These are phyloP conservation scores for Spinus pinus DNA, from an alignment of 2,797 vertebrate species.

Conservation along the genomic window DNA sequence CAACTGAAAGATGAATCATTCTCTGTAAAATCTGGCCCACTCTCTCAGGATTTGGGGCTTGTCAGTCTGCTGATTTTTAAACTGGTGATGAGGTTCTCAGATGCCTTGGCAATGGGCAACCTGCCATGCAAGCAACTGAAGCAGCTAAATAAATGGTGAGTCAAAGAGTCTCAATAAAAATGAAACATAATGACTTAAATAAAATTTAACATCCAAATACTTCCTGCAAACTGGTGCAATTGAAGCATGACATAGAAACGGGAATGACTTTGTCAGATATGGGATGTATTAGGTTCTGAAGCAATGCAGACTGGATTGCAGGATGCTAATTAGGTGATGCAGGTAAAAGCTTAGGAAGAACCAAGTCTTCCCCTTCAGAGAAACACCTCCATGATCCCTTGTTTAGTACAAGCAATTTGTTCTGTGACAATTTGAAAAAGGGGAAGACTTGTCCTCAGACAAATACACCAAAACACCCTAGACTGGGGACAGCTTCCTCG, in stretches of 20 bases:
- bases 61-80: not conserved
- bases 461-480: not conserved
- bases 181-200: constrained; percentile 35
- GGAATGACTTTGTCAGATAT: not conserved
- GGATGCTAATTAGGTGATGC: not conserved
- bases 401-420: not conserved
- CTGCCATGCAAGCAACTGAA: not conserved
- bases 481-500: rapidly evolving
- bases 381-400: not conserved
- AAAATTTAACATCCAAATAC: constrained; percentile 27
- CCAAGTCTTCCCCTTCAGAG: not conserved
- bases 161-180: constrained; percentile 17
- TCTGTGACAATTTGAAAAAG: not conserved
- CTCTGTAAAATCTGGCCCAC: not conserved
- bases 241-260: constrained; percentile 8
- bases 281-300: not conserved
- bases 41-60: not conserved
- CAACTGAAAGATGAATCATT: not conserved
- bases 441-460: not conserved
- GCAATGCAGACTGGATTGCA: not conserved
- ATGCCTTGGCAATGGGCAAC: not conserved
- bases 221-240: constrained; percentile 27
- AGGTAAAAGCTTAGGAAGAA: not conserved
- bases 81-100: not conserved
- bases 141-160: not conserved